Evolutionary conservation across 2,797 vertebrate genomes (phyloP).

Genomic region (Buceros bicornis): DNA sequence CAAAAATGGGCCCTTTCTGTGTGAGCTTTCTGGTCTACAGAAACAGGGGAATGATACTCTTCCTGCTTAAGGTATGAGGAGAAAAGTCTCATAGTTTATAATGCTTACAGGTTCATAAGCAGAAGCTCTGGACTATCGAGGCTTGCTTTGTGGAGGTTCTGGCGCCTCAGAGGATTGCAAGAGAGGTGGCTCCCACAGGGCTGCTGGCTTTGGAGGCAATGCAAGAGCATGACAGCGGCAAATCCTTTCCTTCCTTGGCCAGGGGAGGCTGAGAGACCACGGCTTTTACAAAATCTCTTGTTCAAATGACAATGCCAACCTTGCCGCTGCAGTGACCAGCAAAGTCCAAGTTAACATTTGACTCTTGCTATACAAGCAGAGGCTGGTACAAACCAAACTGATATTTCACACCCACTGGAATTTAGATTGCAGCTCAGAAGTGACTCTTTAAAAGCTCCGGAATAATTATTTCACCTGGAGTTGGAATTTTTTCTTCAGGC

Average conservation of each 20-base stretch:
- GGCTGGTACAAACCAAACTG: background rate
- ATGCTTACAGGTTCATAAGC: background rate
- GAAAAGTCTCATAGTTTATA: background rate
- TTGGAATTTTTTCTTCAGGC: slow-evolving; percentile 65
- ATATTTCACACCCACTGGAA: background rate
- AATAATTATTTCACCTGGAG: slow-evolving; percentile 74
- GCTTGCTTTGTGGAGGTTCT: background rate
- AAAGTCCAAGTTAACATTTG: background rate
- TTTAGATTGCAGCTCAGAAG: slow-evolving; percentile 9
- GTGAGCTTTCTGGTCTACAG: background rate
- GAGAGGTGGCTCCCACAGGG: rapidly evolving
- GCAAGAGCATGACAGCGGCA: background rate
- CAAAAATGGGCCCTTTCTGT: background rate
- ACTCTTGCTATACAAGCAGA: background rate
- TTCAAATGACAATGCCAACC: background rate
- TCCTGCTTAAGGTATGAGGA: background rate
- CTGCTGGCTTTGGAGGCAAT: rapidly evolving
- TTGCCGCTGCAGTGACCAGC: background rate
- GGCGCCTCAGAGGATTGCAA: rapidly evolving
- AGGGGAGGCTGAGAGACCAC: background rate
- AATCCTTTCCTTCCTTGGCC: background rate
- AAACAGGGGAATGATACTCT: background rate
- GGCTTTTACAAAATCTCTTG: background rate
- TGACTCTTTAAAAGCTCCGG: slow-evolving; percentile 5
- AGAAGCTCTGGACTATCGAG: background rate